A percentile compares a stretch with the other conserved stretches of the same genome.
These are phyloP conservation scores for Itoplectis maculator DNA, from an alignment of 2,888 invertebrate genomes.

Conservation along the genomic window DNA sequence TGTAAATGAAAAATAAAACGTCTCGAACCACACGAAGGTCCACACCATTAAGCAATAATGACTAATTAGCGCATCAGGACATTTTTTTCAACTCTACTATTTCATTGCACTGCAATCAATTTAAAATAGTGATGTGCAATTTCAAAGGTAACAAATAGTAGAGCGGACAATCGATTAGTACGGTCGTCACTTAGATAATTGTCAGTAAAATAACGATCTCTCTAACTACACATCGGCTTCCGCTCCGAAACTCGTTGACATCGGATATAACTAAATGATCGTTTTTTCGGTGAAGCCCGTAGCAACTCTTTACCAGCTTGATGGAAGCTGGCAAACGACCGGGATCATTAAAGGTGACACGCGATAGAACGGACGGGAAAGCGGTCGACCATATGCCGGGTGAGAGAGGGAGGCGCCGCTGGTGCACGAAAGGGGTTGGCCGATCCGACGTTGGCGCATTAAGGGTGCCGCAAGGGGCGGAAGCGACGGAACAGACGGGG, in stretches of 20 bases:
- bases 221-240: not conserved
- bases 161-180: too few relatives aligned
- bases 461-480: constrained; percentile 29
- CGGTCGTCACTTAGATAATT: not conserved
- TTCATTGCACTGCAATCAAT: too few relatives aligned
- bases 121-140: too few relatives aligned
- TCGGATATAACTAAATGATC: not conserved
- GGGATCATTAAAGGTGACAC: constrained; percentile 61
- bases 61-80: too few relatives aligned
- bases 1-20: too few relatives aligned
- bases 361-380: constrained; percentile 43
- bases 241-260: not conserved
- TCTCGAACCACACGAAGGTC: too few relatives aligned
- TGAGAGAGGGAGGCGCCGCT: constrained; percentile 20
- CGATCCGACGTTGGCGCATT: constrained; percentile 27
- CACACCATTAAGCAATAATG: too few relatives aligned
- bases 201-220: not conserved
- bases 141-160: too few relatives aligned
- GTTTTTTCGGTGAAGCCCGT: not conserved
- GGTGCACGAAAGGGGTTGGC: constrained; percentile 38
- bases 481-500: constrained; percentile 21
- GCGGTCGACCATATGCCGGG: constrained; percentile 10
- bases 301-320: not conserved
- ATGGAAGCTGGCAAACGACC: constrained; percentile 52
- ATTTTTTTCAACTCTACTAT: too few relatives aligned